Percentiles rank a stretch among this genome's conserved stretches.
Evolutionary conservation across 1,140 invertebrate genomes (phyloP).

Genomic region (Leptinotarsa undecemlineata): DNA sequence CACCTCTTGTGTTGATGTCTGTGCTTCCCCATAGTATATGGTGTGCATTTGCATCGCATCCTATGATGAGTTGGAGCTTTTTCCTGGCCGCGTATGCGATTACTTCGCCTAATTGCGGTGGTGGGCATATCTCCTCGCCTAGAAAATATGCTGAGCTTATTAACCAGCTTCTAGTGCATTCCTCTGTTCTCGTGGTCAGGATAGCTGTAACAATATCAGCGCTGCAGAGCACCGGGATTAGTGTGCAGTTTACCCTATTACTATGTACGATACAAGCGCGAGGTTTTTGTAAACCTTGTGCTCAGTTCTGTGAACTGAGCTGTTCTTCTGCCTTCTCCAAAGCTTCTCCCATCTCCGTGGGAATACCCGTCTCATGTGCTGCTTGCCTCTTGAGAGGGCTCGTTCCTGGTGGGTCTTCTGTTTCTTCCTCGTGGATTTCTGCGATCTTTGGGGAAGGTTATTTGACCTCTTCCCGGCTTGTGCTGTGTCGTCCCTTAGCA

Average conservation of each 20-base stretch:
- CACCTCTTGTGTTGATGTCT: too few relatives aligned
- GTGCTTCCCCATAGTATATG: conserved; percentile 23
- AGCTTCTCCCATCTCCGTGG: neutral
- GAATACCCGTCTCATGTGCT: neutral
- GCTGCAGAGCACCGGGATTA: too few relatives aligned
- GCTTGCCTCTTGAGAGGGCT: neutral
- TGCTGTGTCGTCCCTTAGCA: neutral
- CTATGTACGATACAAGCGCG: neutral
- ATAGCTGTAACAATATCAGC: conserved; percentile 5
- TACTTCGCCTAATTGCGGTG: conserved; percentile 6
- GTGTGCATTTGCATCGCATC: conserved; percentile 29
- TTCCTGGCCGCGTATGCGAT: neutral
- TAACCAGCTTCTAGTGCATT: neutral
- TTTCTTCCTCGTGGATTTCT: neutral
- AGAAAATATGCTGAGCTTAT: neutral
- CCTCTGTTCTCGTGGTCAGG: neutral
- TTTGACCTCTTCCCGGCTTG: neutral
- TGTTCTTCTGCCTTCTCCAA: neutral
- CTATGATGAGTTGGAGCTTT: neutral
- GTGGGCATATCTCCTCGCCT: neutral
- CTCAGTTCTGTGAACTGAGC: too few relatives aligned
- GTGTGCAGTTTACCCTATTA: conserved; percentile 10
- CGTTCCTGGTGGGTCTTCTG: neutral
- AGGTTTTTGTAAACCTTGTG: neutral
- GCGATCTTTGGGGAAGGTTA: neutral